Base-by-base conservation (phyloP, 1,140 invertebrate genomes). In the Ceratina japonica region DNA sequence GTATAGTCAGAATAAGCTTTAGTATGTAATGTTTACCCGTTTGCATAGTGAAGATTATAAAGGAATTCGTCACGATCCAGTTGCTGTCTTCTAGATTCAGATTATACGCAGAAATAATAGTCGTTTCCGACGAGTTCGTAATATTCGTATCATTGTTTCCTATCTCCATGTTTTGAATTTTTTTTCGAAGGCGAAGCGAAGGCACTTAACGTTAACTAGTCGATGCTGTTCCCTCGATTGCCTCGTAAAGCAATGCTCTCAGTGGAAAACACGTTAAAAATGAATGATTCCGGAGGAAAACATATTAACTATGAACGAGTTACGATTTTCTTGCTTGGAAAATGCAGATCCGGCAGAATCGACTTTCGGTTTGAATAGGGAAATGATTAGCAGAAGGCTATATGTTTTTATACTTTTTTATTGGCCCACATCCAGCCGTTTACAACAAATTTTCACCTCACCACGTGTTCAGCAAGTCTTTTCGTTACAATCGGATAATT, bases 1-100 rank as follows among this genome's bases (percentile, higher is more conserved):
- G 27, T 31, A 31, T 31, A 31, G 27, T 31, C 27, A 31, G 27
- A 31, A 31, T 4, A 31, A 31, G 1, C 27, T 31, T 31, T 2
- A 31, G 27, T 31, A 31, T 31, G 37, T 44, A 44, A 3, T 44
- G 3, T 44, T 44, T 88, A 97, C 97, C 98, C 82, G 97, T 98
- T 93, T 98, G 98, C 98, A 99, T 99, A 0, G 98, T 98, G 89
- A 98, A 98, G 75, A 99, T 98, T 82, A 98, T 98, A 88, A 99
- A 98, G 1, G 97, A 96, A 68, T 97, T 97, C 0, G 97, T 98
- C 27, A 98, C 93, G 63, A 98, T 97, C 97, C 98, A 98, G 81
- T 96, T 97, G 18, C 97, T 96, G 85, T 99, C 98, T 91, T 98
- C 97, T 81, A 94, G 88, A 65, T 92, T 92, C 0, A 96, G 93